Percentiles rank a stretch among this genome's conserved stretches.
These are phyloP conservation scores for Myotis myotis DNA, from an alignment of 2,797 vertebrate genomes.

Conservation along the genomic window DNA sequence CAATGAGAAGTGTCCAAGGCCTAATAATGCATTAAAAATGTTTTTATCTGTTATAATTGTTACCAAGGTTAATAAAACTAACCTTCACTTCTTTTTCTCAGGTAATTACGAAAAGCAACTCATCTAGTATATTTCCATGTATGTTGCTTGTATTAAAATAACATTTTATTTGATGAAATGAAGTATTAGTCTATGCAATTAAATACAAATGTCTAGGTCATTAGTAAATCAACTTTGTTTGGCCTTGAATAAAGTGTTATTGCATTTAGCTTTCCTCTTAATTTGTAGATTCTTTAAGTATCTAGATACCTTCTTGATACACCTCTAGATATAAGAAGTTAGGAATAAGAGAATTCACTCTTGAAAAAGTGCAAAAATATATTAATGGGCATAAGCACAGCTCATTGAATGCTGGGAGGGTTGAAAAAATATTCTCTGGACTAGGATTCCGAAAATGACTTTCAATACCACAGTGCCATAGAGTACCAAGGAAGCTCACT, in stretches of 20 bases:
- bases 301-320: not conserved
- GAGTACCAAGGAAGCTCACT: not conserved
- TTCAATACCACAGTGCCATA: not conserved
- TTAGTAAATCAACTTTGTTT: not conserved
- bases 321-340: not conserved
- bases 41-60: not conserved
- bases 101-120: constrained; percentile 9
- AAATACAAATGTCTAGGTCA: constrained; percentile 19
- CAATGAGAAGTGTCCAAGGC: not conserved
- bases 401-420: not conserved
- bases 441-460: not conserved
- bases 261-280: not conserved
- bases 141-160: not conserved
- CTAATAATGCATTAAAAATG: not conserved
- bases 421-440: not conserved
- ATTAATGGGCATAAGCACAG: not conserved
- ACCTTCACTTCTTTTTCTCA: not conserved
- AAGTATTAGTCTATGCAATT: not conserved
- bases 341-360: not conserved
- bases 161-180: not conserved
- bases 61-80: not conserved
- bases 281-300: not conserved
- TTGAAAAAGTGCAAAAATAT: not conserved
- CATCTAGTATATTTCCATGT: not conserved
- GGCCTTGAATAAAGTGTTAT: not conserved